Conservation (phyloP, 2,888 invertebrate species). For the Steinernema scapterisci region DNA sequence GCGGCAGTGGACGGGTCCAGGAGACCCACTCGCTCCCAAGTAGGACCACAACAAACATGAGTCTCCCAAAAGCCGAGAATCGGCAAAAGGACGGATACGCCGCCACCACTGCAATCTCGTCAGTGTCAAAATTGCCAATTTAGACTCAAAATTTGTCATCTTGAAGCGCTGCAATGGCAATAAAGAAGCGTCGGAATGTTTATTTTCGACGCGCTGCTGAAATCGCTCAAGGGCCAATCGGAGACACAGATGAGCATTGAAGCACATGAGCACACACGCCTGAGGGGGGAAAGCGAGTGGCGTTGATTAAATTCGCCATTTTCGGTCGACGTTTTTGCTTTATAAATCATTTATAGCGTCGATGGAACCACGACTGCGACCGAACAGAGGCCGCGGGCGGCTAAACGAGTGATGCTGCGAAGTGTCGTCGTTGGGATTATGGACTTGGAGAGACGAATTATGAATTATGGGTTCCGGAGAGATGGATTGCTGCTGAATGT, state of each 20-base stretch:
- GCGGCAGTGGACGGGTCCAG: too few relatives aligned
- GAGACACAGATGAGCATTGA: constrained; percentile 19
- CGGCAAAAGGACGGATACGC: too few relatives aligned
- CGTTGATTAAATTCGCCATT: constrained; percentile 28
- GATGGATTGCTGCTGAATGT: too few relatives aligned
- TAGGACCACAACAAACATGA: too few relatives aligned
- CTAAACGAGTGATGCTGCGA: background rate
- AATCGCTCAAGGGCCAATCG: constrained; percentile 18
- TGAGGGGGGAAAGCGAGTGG: background rate
- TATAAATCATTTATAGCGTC: constrained; percentile 29
- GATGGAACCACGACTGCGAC: background rate
- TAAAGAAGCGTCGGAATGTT: constrained; percentile 1
- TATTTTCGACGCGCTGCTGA: constrained; percentile 2
- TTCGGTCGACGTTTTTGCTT: constrained; percentile 26
- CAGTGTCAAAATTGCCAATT: constrained; percentile 17
- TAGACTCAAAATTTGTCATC: background rate
- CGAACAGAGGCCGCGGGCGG: background rate
- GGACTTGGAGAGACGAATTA: too few relatives aligned
- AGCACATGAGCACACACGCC: background rate
- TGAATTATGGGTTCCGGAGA: too few relatives aligned
- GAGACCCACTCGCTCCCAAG: too few relatives aligned
- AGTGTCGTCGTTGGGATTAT: too few relatives aligned
- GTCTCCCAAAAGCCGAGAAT: too few relatives aligned
- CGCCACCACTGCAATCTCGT: too few relatives aligned
- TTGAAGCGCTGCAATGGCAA: background rate